Percentiles rank a stretch among this genome's conserved stretches.
phyloP scores from a whole-genome alignment of 2,113 vertebrate species.

The Pseudorasbora parva region DNA sequence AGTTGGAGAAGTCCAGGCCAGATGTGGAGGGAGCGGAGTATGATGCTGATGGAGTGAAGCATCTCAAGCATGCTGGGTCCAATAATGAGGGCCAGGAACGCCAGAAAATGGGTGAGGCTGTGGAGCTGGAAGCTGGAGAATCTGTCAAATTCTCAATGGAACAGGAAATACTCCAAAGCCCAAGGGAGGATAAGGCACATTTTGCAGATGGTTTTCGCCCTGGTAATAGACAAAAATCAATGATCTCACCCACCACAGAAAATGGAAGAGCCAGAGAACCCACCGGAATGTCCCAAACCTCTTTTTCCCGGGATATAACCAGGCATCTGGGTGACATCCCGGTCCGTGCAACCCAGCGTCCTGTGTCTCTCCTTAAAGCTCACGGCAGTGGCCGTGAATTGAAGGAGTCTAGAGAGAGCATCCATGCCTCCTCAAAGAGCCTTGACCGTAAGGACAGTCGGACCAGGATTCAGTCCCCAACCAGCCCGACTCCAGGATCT shows the following conservation, averaged over 20 bases:
- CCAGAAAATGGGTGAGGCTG: conserved; percentile 39
- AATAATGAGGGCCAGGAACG: conserved; percentile 24
- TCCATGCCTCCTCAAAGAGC: conserved; percentile 76
- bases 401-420: conserved; percentile 71
- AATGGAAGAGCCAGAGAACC: conserved; percentile 55
- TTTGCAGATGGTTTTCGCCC: conserved; percentile 48
- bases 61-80: conserved; percentile 2
- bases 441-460: conserved; percentile 76
- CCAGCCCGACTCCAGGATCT: conserved; percentile 67
- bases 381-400: conserved; percentile 71
- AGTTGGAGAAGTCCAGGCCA: conserved; percentile 66
- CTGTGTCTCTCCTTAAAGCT: conserved; percentile 73
- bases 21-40: conserved; percentile 38
- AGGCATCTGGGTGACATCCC: conserved; percentile 66
- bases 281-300: conserved; percentile 41
- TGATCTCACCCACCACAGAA: conserved; percentile 61
- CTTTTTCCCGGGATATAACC: conserved; percentile 59
- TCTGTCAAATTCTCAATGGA: conserved; percentile 53
- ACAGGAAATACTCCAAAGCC: conserved; percentile 53
- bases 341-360: conserved; percentile 67
- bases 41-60: conserved; percentile 15
- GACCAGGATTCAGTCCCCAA: conserved; percentile 62
- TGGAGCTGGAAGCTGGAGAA: conserved; percentile 57
- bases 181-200: conserved; percentile 56
- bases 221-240: conserved; percentile 61